phyloP scores from a whole-genome alignment of 2,797 vertebrate species.

The Menidia menidia region DNA sequence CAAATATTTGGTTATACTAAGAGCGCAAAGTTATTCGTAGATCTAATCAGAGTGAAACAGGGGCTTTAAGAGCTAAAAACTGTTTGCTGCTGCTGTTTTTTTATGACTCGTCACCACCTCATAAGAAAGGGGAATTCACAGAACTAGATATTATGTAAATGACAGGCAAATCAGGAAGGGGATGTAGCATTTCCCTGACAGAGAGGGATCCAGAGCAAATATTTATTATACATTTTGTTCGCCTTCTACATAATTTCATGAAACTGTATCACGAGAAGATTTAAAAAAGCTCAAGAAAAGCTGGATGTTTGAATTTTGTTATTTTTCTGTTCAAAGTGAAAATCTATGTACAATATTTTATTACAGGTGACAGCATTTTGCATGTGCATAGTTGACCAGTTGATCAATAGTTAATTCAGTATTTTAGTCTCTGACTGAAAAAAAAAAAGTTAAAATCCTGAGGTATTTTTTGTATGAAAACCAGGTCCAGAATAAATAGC shows the following conservation, averaged over 20 bases:
- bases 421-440: too few relatives aligned
- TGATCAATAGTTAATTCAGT: too few relatives aligned
- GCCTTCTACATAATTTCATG: too few relatives aligned
- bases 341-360: too few relatives aligned
- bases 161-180: slow-evolving; percentile 52
- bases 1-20: neutral
- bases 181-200: slow-evolving; percentile 48
- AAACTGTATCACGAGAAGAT: too few relatives aligned
- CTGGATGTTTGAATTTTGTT: too few relatives aligned
- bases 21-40: neutral
- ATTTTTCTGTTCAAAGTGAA: too few relatives aligned
- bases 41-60: neutral
- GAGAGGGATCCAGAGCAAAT: neutral
- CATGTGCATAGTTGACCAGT: too few relatives aligned
- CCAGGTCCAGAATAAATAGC: neutral
- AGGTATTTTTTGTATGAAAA: neutral
- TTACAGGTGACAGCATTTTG: too few relatives aligned
- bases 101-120: slow-evolving; percentile 58
- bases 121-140: slow-evolving; percentile 68
- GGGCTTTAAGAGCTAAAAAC: slow-evolving; percentile 55
- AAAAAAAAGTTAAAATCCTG: too few relatives aligned
- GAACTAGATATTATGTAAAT: slow-evolving; percentile 72
- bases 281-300: too few relatives aligned
- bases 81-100: slow-evolving; percentile 44
- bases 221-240: too few relatives aligned